Percentiles rank a stretch among this genome's conserved stretches.
Evolutionary conservation across 2,888 invertebrate species (phyloP).

Genomic region (Cotesia congregata): DNA sequence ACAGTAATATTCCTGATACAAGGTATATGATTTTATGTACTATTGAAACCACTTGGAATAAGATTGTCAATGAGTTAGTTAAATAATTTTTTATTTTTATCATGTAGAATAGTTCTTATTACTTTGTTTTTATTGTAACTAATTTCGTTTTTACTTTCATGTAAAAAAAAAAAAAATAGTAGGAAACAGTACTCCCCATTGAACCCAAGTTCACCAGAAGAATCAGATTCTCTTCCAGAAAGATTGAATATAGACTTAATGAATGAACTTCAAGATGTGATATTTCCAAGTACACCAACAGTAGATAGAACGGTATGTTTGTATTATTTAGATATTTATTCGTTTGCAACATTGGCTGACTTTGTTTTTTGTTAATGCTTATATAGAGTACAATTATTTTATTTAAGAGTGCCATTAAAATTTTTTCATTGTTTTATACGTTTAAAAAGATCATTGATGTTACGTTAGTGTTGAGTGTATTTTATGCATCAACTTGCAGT

Average conservation of each 20-base stretch:
- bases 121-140: constrained; percentile 4
- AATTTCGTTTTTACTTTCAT: constrained; percentile 1
- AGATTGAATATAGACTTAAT: constrained; percentile 75
- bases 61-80: too few relatives aligned
- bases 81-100: background rate
- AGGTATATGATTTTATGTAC: constrained; percentile 54
- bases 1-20: constrained; percentile 62
- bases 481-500: constrained; percentile 70
- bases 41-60: background rate
- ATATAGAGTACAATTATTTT: constrained; percentile 22
- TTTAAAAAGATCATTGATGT: constrained; percentile 3
- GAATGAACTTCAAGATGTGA: constrained; percentile 77
- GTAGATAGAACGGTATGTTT: constrained; percentile 78
- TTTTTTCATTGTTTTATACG: constrained; percentile 8
- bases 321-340: constrained; percentile 23
- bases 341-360: constrained; percentile 18
- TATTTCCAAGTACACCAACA: constrained; percentile 74
- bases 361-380: constrained; percentile 15
- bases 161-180: constrained; percentile 44
- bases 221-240: constrained; percentile 68
- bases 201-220: constrained; percentile 73
- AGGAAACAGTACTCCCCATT: constrained; percentile 71
- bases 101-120: constrained; percentile 3
- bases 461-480: constrained; percentile 45
- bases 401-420: background rate